phyloP scores from a whole-genome alignment of 1,140 invertebrate genomes.

The Luehdorfia chinensis region DNA sequence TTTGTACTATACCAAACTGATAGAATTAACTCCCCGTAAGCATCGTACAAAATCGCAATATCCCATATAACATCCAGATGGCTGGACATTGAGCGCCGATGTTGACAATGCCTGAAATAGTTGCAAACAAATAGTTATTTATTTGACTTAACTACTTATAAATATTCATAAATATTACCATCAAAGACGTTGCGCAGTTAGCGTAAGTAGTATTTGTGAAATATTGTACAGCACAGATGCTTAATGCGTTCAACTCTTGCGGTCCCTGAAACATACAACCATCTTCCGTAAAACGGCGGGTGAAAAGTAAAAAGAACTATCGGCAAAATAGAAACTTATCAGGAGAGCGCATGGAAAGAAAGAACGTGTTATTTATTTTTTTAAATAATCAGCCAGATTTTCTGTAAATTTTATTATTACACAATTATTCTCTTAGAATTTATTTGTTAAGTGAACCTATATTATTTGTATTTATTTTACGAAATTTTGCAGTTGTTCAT shows the following conservation, averaged over 20 bases:
- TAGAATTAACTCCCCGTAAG: slow-evolving; percentile 74
- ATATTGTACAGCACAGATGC: slow-evolving; percentile 70
- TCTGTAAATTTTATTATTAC: too few species aligned
- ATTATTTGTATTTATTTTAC: too few species aligned
- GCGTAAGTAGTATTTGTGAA: slow-evolving; percentile 70
- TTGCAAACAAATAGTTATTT: slow-evolving; percentile 11
- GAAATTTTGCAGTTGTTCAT: too few species aligned
- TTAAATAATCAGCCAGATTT: too few species aligned
- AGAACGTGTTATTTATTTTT: not conserved
- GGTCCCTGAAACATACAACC: slow-evolving; percentile 58
- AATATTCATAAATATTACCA: slow-evolving; percentile 47
- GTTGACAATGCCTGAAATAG: slow-evolving; percentile 57
- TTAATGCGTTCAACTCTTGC: slow-evolving; percentile 65
- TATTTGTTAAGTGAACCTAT: too few species aligned
- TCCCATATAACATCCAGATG: slow-evolving; percentile 71
- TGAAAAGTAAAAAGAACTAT: too few species aligned
- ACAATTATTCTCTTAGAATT: too few species aligned
- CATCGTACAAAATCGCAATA: slow-evolving; percentile 79
- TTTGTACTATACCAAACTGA: slow-evolving; percentile 65
- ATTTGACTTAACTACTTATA: slow-evolving; percentile 9
- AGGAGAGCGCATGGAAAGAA: too few species aligned
- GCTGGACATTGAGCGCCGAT: slow-evolving; percentile 64
- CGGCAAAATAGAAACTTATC: too few species aligned
- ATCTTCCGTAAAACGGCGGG: too few species aligned
- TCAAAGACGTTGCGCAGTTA: slow-evolving; percentile 62